Percentiles rank a stretch among this genome's conserved stretches.
Evolutionary conservation across 2,113 vertebrate genomes (phyloP).

Genomic region (Alces alces): DNA sequence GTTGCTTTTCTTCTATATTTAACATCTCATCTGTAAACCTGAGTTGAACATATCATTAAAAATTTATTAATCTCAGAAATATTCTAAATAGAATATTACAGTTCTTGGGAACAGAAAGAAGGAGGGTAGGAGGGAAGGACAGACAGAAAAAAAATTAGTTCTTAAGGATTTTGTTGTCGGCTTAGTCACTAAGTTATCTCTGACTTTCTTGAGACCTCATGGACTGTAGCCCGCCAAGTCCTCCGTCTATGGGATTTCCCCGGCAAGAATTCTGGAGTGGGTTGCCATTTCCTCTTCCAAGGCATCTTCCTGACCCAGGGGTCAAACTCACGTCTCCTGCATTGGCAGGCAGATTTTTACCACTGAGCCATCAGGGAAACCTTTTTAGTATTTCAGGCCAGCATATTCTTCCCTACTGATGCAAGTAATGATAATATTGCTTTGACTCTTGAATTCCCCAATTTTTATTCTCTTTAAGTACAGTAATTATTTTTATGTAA

Average conservation of each 20-base stretch:
- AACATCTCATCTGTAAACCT: neutral
- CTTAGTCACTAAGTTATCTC: neutral
- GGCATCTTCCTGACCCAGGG: neutral
- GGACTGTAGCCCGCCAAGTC: neutral
- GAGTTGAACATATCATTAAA: neutral
- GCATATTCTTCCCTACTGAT: neutral
- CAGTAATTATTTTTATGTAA: neutral
- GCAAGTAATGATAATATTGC: neutral
- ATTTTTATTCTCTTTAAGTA: neutral
- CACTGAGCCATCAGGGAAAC: neutral
- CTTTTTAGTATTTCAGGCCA: neutral
- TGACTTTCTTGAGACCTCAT: neutral
- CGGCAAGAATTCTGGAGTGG: neutral
- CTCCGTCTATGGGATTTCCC: neutral
- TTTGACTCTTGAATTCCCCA: neutral
- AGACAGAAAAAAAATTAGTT: neutral
- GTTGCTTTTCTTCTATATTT: neutral
- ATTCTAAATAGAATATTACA: neutral
- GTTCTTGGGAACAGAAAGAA: neutral
- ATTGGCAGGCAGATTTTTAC: neutral
- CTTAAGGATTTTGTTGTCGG: neutral
- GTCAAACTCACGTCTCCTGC: neutral
- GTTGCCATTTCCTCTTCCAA: neutral
- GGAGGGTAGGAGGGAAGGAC: neutral
- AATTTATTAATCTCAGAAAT: neutral